These are phyloP conservation scores for Stenichneumon culpator DNA, from an alignment of 2,888 invertebrate genomes.

Conservation along the genomic window DNA sequence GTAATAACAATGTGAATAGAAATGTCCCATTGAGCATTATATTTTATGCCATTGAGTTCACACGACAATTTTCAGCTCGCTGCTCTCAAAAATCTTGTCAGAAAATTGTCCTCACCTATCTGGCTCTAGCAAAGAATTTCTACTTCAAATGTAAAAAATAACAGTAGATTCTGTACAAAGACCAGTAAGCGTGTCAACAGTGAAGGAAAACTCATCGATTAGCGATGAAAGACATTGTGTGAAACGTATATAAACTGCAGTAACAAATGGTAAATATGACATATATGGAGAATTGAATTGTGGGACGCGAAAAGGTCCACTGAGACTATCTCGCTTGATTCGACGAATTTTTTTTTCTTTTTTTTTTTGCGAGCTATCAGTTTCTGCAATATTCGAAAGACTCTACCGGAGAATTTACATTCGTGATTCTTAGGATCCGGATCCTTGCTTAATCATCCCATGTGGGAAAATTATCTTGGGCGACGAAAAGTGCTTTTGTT, in stretches of 20 bases:
- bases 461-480: conserved; percentile 88
- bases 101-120: neutral
- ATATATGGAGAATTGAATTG: conserved; percentile 29
- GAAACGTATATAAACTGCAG: conserved; percentile 26
- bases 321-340: neutral
- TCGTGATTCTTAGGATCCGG: conserved; percentile 56
- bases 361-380: no score
- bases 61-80: neutral
- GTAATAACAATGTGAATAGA: neutral
- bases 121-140: neutral
- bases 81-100: neutral
- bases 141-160: conserved; percentile 1
- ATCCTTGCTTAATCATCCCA: conserved; percentile 88
- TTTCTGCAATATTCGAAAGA: conserved; percentile 54
- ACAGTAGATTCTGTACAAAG: neutral
- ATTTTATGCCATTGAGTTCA: neutral
- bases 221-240: conserved; percentile 46
- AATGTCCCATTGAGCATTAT: neutral
- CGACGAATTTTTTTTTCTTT: conserved; percentile 20
- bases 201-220: conserved; percentile 12
- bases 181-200: conserved; percentile 5
- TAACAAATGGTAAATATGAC: conserved; percentile 28
- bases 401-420: conserved; percentile 30
- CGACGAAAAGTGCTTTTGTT: conserved; percentile 86
- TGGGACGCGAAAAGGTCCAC: conserved; percentile 54